Conservation (phyloP, 2,888 invertebrate genomes). For the Cremastobaeus sp. region DNA sequence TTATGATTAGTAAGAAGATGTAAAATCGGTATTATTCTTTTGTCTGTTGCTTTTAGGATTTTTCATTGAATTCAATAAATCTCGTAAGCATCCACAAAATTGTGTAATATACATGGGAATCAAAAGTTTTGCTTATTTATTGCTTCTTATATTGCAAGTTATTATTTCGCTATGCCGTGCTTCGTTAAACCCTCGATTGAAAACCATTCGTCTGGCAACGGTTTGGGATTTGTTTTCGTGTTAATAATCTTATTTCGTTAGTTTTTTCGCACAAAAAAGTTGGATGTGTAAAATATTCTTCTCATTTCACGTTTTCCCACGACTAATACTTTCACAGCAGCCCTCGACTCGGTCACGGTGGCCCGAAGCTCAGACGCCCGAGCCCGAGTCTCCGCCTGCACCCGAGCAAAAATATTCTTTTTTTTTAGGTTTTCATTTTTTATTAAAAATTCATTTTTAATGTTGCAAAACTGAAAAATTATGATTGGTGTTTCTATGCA, state of each 20-base stretch:
- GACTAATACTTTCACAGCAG: slow-evolving; percentile 55
- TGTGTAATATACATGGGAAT: slow-evolving; percentile 77
- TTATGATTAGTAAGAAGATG: slow-evolving; percentile 78
- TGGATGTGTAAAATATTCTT: slow-evolving; percentile 58
- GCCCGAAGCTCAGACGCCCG: background rate
- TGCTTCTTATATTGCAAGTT: slow-evolving; percentile 78
- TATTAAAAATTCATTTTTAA: slow-evolving; percentile 53
- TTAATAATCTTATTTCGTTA: slow-evolving; percentile 51
- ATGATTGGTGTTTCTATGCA: slow-evolving; percentile 54
- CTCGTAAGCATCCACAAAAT: slow-evolving; percentile 76
- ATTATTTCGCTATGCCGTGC: slow-evolving; percentile 70
- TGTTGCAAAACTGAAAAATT: slow-evolving; percentile 55
- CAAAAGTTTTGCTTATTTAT: slow-evolving; percentile 76
- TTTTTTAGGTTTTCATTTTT: slow-evolving; percentile 45
- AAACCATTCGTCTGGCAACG: slow-evolving; percentile 45
- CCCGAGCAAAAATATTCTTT: slow-evolving; percentile 51
- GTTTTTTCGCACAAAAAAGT: slow-evolving; percentile 32
- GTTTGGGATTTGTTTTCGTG: slow-evolving; percentile 30
- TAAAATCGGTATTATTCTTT: slow-evolving; percentile 76
- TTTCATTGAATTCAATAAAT: slow-evolving; percentile 74
- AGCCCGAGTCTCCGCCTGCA: slow-evolving; percentile 30
- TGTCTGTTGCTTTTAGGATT: slow-evolving; percentile 65
- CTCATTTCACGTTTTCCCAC: slow-evolving; percentile 56
- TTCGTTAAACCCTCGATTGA: slow-evolving; percentile 45
- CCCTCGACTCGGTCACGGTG: slow-evolving; percentile 20